Evolutionary conservation across 1,140 invertebrate species (phyloP).

Genomic region (Pogonomyrmex barbatus): DNA sequence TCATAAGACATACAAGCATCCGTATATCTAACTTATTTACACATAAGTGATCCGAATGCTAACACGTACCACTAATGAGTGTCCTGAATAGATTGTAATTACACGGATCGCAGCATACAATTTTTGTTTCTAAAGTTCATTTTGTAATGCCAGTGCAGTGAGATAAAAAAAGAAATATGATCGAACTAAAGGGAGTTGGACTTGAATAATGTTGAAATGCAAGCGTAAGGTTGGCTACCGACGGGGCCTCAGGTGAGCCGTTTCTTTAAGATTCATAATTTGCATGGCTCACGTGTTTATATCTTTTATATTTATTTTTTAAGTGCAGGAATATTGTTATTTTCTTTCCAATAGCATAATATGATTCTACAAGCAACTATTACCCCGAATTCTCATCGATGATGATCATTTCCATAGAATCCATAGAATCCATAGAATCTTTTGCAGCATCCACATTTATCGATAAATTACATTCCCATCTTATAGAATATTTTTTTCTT

Average conservation of each 20-base stretch:
- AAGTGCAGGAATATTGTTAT: slow-evolving; percentile 76
- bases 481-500: slow-evolving; percentile 35
- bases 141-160: slow-evolving; percentile 13
- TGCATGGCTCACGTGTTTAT: slow-evolving; percentile 74
- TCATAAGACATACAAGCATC: background rate
- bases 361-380: slow-evolving; percentile 72
- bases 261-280: slow-evolving; percentile 72
- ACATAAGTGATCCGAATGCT: slow-evolving; percentile 12
- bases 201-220: slow-evolving; percentile 84
- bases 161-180: slow-evolving; percentile 38
- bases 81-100: slow-evolving; percentile 24
- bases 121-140: slow-evolving; percentile 32
- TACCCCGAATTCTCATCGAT: background rate
- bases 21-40: background rate
- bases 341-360: slow-evolving; percentile 76
- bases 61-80: background rate
- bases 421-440: slow-evolving; percentile 24
- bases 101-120: background rate
- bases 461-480: slow-evolving; percentile 23
- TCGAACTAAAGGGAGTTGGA: slow-evolving; percentile 83
- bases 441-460: background rate
- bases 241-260: slow-evolving; percentile 84
- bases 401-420: slow-evolving; percentile 24
- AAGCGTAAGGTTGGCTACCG: slow-evolving; percentile 79
- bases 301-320: slow-evolving; percentile 80